Conservation (phyloP, 2,888 invertebrate species). For the Eustalomyia histrio region DNA sequence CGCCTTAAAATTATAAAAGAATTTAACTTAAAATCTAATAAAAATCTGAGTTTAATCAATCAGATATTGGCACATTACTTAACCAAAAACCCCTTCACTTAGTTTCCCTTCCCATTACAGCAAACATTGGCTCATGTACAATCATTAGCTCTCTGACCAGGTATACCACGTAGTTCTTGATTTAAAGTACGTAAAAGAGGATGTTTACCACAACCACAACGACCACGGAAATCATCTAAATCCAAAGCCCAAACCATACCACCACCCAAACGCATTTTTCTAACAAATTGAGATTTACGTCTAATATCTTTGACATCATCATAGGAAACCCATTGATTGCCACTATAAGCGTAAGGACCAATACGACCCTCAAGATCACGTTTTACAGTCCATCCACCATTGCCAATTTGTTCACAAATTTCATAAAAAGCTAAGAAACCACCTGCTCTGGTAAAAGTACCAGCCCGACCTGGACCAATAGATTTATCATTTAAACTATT, state of each 20-base stretch:
- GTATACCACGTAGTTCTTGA: conserved; percentile 81
- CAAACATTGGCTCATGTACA: conserved; percentile 77
- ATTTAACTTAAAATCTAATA: conserved; percentile 34
- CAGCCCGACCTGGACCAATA: conserved; percentile 85
- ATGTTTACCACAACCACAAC: conserved; percentile 85
- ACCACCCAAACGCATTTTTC: conserved; percentile 83
- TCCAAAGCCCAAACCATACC: conserved; percentile 90
- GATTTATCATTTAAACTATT: conserved; percentile 82
- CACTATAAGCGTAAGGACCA: conserved; percentile 87
- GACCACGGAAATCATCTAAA: conserved; percentile 86
- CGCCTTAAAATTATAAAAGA: conserved; percentile 32
- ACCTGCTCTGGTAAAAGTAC: conserved; percentile 84
- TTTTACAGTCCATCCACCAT: conserved; percentile 83
- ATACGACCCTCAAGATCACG: conserved; percentile 83
- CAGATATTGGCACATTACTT: conserved; percentile 63
- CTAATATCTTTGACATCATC: conserved; percentile 85
- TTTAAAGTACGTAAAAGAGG: conserved; percentile 85
- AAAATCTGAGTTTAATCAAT: conserved; percentile 32
- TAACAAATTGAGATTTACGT: conserved; percentile 83
- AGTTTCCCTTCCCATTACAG: neutral
- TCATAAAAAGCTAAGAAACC: conserved; percentile 90
- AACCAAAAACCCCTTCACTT: conserved; percentile 37
- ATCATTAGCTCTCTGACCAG: conserved; percentile 78
- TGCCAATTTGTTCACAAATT: conserved; percentile 83
- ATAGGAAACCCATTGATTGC: conserved; percentile 90